Percentiles rank a stretch among this genome's conserved stretches.
These are phyloP conservation scores for Pseudoatta argentina DNA, from an alignment of 1,140 invertebrate genomes.

Conservation along the genomic window DNA sequence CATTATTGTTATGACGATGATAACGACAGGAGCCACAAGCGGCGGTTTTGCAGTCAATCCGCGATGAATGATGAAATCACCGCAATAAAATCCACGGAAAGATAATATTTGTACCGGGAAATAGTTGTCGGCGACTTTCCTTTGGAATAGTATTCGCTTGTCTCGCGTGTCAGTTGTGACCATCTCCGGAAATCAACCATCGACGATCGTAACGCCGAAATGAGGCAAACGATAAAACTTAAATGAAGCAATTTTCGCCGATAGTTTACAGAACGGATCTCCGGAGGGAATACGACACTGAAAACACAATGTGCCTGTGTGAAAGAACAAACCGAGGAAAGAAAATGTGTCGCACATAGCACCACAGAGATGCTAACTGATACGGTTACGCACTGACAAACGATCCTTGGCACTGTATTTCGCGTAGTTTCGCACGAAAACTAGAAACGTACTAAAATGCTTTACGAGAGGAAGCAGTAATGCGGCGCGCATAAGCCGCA, in stretches of 20 bases:
- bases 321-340: background rate
- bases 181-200: background rate
- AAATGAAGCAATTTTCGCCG: constrained; percentile 47
- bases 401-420: constrained; percentile 60
- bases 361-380: constrained; percentile 40
- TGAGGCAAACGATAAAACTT: constrained; percentile 33
- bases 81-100: constrained; percentile 60
- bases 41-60: constrained; percentile 59
- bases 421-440: constrained; percentile 50
- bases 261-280: constrained; percentile 48
- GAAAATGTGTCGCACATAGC: constrained; percentile 9
- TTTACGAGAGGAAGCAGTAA: constrained; percentile 57
- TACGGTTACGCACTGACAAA: constrained; percentile 64
- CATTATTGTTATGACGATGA: constrained; percentile 62
- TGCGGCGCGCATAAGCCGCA: constrained; percentile 47
- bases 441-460: constrained; percentile 65
- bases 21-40: background rate
- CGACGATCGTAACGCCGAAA: background rate
- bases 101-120: constrained; percentile 51
- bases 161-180: background rate
- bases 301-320: background rate
- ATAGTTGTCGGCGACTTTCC: background rate
- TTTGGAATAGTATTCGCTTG: background rate
- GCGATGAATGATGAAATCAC: constrained; percentile 45
- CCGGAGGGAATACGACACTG: background rate